Evolutionary conservation across 2,797 vertebrate species (phyloP), one percentile per base, ranked within the genome.

Genomic region (Alfaro cultratus): DNA sequence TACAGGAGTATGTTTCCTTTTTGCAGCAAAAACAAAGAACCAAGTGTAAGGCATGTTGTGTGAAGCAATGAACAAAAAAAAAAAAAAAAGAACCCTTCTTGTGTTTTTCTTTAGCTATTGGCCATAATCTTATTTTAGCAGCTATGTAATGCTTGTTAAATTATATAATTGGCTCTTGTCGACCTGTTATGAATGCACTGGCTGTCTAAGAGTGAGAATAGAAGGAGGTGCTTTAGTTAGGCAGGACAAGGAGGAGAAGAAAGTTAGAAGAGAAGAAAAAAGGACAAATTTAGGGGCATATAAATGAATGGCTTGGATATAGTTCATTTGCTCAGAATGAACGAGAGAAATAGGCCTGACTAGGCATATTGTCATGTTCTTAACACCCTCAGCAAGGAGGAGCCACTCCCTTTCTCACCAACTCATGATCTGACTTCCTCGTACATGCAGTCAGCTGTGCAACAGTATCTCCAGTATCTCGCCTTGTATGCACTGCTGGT

Each of bases 71-170:
- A 88, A 88, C 1, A 74, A 67, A 34, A 51, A 70, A 12, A 87
- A 46, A 78, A 62, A 87, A 80, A 85, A 87, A 80, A 85, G 8
- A 53, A 64, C 75, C 83, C 83, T 85, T 88, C 85, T 82, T 85
- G 79, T 90, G 87, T 89, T 93, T 86, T 77, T 47, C 83, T 16
- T 57, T 82, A 91, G 85, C 94, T 95, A 81, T 90, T 82, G 94
- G 85, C 86, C 89, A 78, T 97, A 96, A 21, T 95, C 94, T 88
- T 96, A 95, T 94, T 97, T 97, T 92, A 97, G 96, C 5, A 94
- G 86, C 90, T 95, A 95, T 82, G 95, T 96, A 90, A 97, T 96
- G 83, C 85, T 96, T 83, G 34, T 96, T 95, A 88, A 96, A 97
- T 94, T 91, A 96, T 85, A 96, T 96, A 5, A 96, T 95, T 2